phyloP scores from a whole-genome alignment of 2,888 invertebrate species.

The Busseola fusca region DNA sequence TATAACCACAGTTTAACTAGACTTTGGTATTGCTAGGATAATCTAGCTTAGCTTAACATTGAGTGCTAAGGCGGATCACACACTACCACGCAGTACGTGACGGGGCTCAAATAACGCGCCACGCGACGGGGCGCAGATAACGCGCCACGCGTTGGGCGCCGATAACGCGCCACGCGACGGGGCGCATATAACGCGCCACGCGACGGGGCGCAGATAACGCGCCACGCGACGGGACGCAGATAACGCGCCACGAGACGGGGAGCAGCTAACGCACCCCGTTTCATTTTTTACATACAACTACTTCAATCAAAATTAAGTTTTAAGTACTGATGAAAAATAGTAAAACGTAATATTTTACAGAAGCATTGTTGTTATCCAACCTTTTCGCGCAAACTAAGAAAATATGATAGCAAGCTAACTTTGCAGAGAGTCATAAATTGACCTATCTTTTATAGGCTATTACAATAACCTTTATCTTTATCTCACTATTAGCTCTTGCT shows the following conservation, averaged over 20 bases:
- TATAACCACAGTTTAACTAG: slow-evolving; percentile 34
- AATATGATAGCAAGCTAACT: neutral
- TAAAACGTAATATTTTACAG: too few species aligned
- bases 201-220: neutral
- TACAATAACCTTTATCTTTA: slow-evolving; percentile 24
- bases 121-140: too few species aligned
- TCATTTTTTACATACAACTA: too few species aligned
- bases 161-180: too few species aligned
- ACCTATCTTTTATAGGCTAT: slow-evolving; percentile 20
- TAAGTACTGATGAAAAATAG: too few species aligned
- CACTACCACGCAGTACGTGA: neutral
- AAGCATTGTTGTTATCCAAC: too few species aligned
- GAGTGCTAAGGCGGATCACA: slow-evolving; percentile 8
- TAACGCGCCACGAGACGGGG: too few species aligned
- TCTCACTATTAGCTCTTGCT: slow-evolving; percentile 13
- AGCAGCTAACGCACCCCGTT: too few species aligned
- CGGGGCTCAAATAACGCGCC: neutral
- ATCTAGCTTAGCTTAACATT: slow-evolving; percentile 30
- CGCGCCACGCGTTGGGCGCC: too few species aligned
- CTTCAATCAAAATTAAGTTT: too few species aligned
- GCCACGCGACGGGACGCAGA: neutral
- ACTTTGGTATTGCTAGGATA: slow-evolving; percentile 36
- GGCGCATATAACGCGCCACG: neutral
- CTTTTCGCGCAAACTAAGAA: neutral
- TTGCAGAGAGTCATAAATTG: slow-evolving; percentile 14